Base-by-base conservation (phyloP, 2,888 invertebrate genomes). In the Timandra comae region DNA sequence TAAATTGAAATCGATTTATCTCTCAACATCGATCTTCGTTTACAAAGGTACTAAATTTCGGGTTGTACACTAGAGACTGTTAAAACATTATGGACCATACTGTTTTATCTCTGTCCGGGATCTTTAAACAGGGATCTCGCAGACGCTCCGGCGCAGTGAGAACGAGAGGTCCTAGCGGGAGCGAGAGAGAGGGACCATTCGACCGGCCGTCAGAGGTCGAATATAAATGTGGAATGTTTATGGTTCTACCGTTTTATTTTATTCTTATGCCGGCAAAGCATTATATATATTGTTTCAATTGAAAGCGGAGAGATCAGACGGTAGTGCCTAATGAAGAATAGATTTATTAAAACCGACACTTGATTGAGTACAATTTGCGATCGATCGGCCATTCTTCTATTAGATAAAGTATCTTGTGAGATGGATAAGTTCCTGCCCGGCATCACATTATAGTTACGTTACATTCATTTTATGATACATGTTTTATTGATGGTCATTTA, bases 261-360 rank as follows among this genome's bases (percentile, higher is more conserved):
- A 77, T 71, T 76, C 76, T 56, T 70, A 61, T 65, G 68, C 69
- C 78, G 80, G 78, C 73, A 72, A 71, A 74, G 76, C 71, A 72
- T 85, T 81, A 76, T 80, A n/a, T n/a, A 85, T 82, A 82, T 82
- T 82, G 84, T 84, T 84, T 81, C 84, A 84, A 82, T 85, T 82
- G 82, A 80, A 78, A 74, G 79, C 80, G 82, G 63, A 71, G 65
- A 68, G 70, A 79, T 80, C 81, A 75, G 70, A 74, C 62, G 71
- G 61, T 56, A 58, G 61, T 65, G 67, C 71, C 78, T 82, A 79
- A 81, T 81, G 73, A 79, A 74, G 69, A 74, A 70, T 73, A 64
- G 73, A 78, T 77, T 70, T 67, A 75, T 76, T 69, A 69, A 70
- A 66, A 46, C 55, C 50, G 72, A 74, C 72, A 64, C 65, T 60